Evolutionary conservation across 2,888 invertebrate genomes (phyloP).

Genomic region (Troilus luridus): DNA sequence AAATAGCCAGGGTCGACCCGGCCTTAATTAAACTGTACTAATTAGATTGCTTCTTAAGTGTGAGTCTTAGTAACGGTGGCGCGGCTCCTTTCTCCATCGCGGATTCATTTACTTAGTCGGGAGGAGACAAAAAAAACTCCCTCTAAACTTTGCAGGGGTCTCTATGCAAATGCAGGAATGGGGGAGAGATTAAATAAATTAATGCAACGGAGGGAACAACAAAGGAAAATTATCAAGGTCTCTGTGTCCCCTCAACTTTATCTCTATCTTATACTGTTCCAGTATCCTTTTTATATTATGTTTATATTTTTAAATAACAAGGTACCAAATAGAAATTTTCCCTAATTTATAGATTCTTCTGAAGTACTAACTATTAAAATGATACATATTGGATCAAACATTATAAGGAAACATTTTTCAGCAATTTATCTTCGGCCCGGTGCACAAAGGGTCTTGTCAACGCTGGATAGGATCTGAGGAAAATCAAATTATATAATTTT

Average conservation of each 20-base stretch:
- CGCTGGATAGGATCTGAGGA: too few species aligned
- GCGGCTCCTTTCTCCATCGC: background rate
- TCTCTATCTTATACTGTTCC: background rate
- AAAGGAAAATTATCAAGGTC: slow-evolving; percentile 30
- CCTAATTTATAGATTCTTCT: too few species aligned
- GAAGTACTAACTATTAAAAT: too few species aligned
- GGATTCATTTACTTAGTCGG: slow-evolving; percentile 21
- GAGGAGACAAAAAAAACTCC: background rate
- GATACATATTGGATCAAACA: too few species aligned
- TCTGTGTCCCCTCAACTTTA: background rate
- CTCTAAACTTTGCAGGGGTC: slow-evolving; percentile 21
- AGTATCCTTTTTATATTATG: background rate
- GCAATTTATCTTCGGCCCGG: too few species aligned
- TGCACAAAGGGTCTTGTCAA: too few species aligned
- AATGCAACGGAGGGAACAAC: slow-evolving; percentile 23
- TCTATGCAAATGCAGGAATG: slow-evolving; percentile 37
- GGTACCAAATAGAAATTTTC: too few species aligned
- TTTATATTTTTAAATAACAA: background rate
- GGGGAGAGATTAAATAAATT: slow-evolving; percentile 23
- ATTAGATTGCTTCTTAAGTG: slow-evolving; percentile 48
- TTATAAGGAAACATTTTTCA: too few species aligned
- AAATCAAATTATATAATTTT: too few species aligned
- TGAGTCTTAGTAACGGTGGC: slow-evolving; percentile 19
- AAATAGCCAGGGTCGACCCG: slow-evolving; percentile 41
- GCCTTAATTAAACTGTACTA: slow-evolving; percentile 46